Percentiles rank a stretch among this genome's conserved stretches.
phyloP scores from a whole-genome alignment of 2,888 invertebrate species.

The Parapristionchus giblindavisi region DNA sequence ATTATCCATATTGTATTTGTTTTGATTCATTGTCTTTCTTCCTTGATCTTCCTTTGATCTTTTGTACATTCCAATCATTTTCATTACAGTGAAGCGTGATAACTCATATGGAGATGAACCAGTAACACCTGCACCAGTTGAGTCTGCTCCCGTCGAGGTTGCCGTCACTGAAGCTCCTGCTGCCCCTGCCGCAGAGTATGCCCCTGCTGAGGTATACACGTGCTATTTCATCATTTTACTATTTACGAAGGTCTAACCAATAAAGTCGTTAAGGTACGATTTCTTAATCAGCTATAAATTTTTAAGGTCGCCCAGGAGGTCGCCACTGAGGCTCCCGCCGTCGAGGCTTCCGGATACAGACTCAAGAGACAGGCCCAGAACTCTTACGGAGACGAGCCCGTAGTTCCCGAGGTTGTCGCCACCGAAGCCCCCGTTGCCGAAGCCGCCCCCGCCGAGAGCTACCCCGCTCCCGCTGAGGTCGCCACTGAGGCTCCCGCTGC shows the following conservation, averaged over 20 bases:
- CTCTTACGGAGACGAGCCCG: constrained; percentile 48
- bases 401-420: constrained; percentile 38
- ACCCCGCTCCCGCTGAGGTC: background rate
- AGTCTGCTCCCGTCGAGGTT: background rate
- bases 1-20: too few relatives aligned
- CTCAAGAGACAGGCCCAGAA: constrained; percentile 47
- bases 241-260: background rate
- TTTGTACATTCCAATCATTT: too few relatives aligned
- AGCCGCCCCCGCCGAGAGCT: constrained; percentile 40
- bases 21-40: too few relatives aligned
- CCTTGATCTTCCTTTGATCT: too few relatives aligned
- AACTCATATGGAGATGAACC: constrained; percentile 48
- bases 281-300: background rate
- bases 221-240: background rate
- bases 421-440: constrained; percentile 39
- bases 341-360: constrained; percentile 46
- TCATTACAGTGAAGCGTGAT: too few relatives aligned
- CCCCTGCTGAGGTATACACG: constrained; percentile 8
- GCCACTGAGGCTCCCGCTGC: background rate
- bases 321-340: constrained; percentile 41
- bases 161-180: too few relatives aligned
- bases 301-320: background rate
- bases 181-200: constrained; percentile 10
- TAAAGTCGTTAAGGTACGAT: background rate
- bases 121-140: constrained; percentile 40